These are phyloP conservation scores for Notoglanidium macrostoma DNA, from an alignment of 2,797 vertebrate genomes.

Conservation along the genomic window DNA sequence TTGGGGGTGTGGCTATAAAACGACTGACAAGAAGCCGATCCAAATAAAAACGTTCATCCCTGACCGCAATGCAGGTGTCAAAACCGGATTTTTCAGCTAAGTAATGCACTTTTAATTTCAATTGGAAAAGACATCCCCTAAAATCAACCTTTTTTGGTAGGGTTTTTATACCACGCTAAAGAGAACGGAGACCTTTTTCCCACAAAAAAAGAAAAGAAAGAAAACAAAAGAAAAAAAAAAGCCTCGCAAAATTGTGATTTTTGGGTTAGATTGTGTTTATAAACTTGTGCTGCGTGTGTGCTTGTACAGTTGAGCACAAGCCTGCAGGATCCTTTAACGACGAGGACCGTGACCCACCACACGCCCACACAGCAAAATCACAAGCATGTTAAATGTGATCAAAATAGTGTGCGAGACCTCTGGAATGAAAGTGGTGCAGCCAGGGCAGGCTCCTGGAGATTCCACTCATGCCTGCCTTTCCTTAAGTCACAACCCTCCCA, in stretches of 20 bases:
- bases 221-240: too few relatives aligned
- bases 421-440: slow-evolving; percentile 60
- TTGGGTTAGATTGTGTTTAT: neutral
- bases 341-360: neutral
- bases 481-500: slow-evolving; percentile 54
- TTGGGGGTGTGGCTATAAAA: neutral
- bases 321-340: neutral
- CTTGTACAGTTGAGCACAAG: neutral
- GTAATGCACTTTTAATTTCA: neutral
- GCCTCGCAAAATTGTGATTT: too few relatives aligned
- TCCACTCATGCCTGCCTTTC: slow-evolving; percentile 75
- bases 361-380: neutral
- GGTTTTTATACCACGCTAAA: too few relatives aligned
- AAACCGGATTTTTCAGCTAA: neutral
- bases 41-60: neutral
- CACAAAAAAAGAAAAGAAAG: too few relatives aligned
- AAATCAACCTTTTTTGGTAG: too few relatives aligned
- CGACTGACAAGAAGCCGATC: neutral
- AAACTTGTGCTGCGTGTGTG: too few relatives aligned
- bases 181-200: too few relatives aligned
- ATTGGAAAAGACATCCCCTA: too few relatives aligned
- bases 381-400: neutral
- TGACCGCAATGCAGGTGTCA: neutral
- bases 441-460: slow-evolving; percentile 67
- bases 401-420: slow-evolving; percentile 33